These are phyloP conservation scores for Odontesthes bonariensis DNA, from an alignment of 2,113 vertebrate species.

Conservation along the genomic window DNA sequence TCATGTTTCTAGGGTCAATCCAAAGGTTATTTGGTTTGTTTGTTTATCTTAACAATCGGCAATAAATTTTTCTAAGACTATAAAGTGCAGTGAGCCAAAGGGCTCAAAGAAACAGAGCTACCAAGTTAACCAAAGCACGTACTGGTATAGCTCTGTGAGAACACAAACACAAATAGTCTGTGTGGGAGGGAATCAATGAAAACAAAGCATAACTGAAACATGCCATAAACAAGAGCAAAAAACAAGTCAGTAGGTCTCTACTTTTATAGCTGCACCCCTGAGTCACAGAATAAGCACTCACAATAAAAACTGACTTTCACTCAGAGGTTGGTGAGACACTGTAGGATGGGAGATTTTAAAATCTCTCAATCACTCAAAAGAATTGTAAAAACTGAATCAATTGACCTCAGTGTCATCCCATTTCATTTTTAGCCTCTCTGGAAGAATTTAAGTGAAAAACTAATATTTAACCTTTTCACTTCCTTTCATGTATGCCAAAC, in stretches of 20 bases:
- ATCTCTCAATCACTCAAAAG: slow-evolving; percentile 58
- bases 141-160: slow-evolving; percentile 13
- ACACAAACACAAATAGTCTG: slow-evolving; percentile 41
- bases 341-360: slow-evolving; percentile 23
- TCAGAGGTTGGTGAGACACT: slow-evolving; percentile 25
- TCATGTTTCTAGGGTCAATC: slow-evolving; percentile 15
- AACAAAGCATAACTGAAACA: slow-evolving; percentile 59
- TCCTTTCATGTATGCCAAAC: too few species aligned
- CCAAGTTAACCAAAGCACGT: slow-evolving; percentile 10
- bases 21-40: slow-evolving; percentile 11
- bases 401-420: slow-evolving; percentile 21
- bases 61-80: slow-evolving; percentile 43
- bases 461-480: slow-evolving; percentile 8
- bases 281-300: slow-evolving; percentile 41
- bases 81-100: slow-evolving; percentile 23
- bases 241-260: slow-evolving; percentile 53
- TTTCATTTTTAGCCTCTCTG: slow-evolving; percentile 43
- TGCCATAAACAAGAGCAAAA: slow-evolving; percentile 48
- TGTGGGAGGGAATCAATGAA: slow-evolving; percentile 73
- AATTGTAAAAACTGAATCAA: slow-evolving; percentile 30
- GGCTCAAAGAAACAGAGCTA: slow-evolving; percentile 7
- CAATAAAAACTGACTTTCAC: slow-evolving; percentile 38
- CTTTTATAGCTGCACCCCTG: slow-evolving; percentile 53
- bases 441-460: slow-evolving; percentile 30
- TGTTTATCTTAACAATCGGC: slow-evolving; percentile 37